Evolutionary conservation across 2,113 vertebrate genomes (phyloP), one percentile per base, ranked within the genome.

Genomic region (Chitala chitala): DNA sequence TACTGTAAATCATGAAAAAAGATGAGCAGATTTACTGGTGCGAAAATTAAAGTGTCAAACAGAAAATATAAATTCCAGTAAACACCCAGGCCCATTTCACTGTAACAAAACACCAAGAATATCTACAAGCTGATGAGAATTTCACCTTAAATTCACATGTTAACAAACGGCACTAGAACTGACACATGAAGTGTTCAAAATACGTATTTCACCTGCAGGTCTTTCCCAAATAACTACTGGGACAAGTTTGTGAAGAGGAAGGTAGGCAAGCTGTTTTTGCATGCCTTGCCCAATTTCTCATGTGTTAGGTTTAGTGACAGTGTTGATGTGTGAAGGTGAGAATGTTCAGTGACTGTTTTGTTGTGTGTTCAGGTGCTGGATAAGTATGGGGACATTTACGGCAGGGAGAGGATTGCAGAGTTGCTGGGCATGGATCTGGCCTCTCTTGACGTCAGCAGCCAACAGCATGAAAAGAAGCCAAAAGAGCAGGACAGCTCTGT

Each of bases 191-290:
- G n/a, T n/a, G n/a, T n/a, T n/a, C n/a, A n/a, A 40, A n/a, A 53
- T 68, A 1, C 26, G 1, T 61, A 13, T 78, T 2, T 72, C 75
- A 71, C 59, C 58, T 66, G n/a, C 84, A 96, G 94, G 54, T 96
- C 94, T 13, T 96, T 95, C 81, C 95, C 95, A 55, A 94, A 91
- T 86, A 96, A 97, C 85, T 97, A 97, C 66, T 97, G 95, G 95
- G 95, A 97, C 85, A 97, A 97, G 80, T 96, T 97, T 88, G 93
- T 97, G 38, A 97, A 96, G 79, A 82, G 94, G 73, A 97, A 97
- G 93, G 95, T 96, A 78, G 89, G 85, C 36, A 59, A 12, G 8
- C 10, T 69, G 0, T 7, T 38, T 59, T 17, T 58, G 24, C 20
- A 46, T 26, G 8, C 38, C 17, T n/a, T n/a, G n/a, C n/a, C n/a